phyloP scores from a whole-genome alignment of 2,113 vertebrate genomes.

The Nycticorax nycticorax region DNA sequence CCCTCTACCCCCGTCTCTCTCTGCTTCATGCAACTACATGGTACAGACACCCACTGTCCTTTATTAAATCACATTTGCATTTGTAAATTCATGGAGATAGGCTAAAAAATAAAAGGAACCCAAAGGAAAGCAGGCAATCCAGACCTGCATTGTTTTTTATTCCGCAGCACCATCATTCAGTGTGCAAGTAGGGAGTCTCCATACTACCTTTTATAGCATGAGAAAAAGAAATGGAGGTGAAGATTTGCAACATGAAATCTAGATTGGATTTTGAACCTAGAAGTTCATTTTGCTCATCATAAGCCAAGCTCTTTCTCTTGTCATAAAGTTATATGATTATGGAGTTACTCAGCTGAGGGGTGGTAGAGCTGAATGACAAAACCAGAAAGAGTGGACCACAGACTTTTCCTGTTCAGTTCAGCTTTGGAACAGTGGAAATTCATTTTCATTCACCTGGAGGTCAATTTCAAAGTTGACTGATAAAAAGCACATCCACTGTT shows the following conservation, averaged over 20 bases:
- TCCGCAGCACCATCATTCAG: not conserved
- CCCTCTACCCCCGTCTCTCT: not conserved
- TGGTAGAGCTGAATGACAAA: not conserved
- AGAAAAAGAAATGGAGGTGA: not conserved
- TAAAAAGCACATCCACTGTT: not conserved
- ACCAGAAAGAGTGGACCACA: not conserved
- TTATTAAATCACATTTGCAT: conserved; percentile 39
- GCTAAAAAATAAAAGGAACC: not conserved
- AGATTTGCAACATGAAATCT: not conserved
- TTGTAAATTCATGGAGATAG: not conserved
- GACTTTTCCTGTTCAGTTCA: not conserved
- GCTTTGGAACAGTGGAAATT: not conserved
- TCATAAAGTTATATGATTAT: not conserved
- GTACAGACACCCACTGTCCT: conserved; percentile 16
- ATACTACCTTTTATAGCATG: not conserved
- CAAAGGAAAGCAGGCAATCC: not conserved
- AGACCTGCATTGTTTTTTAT: not conserved
- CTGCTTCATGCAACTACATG: not conserved
- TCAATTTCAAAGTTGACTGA: not conserved
- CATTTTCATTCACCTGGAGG: not conserved
- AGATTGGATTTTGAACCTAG: not conserved
- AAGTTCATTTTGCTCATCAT: not conserved
- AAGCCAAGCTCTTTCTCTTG: not conserved
- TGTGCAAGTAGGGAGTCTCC: not conserved
- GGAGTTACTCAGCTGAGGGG: not conserved